Conservation (phyloP, 2,888 invertebrate genomes). For the Ichneumon xanthorius region DNA sequence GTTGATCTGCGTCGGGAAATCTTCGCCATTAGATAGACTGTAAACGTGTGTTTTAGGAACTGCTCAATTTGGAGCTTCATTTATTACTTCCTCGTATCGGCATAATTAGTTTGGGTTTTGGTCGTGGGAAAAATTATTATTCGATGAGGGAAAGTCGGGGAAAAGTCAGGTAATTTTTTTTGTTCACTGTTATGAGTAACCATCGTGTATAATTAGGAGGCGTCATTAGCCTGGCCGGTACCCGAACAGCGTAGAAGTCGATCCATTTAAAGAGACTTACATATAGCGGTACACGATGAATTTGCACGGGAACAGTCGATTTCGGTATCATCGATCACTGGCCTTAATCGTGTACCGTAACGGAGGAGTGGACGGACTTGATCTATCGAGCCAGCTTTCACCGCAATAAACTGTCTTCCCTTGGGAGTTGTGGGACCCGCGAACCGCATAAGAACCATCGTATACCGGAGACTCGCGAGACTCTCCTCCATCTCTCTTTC, state of each 20-base stretch:
- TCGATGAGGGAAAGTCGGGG: not conserved
- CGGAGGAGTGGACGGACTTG: conserved; percentile 58
- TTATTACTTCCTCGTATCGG: not conserved
- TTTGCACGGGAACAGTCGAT: conserved; percentile 34
- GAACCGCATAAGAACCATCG: conserved; percentile 53
- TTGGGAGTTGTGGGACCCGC: conserved; percentile 49
- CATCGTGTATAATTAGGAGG: conserved; percentile 1
- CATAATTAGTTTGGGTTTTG: not conserved
- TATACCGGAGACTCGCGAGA: conserved; percentile 26
- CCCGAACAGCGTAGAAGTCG: conserved; percentile 21
- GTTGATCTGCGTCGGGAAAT: not conserved
- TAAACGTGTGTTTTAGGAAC: no score
- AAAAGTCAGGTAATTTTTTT: not conserved
- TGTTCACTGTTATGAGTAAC: not conserved
- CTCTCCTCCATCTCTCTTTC: conserved; percentile 34
- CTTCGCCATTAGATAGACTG: no score
- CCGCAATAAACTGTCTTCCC: conserved; percentile 65
- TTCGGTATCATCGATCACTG: conserved; percentile 51
- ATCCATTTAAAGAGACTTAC: conserved; percentile 34
- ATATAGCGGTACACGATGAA: conserved; percentile 22
- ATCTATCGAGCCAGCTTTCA: conserved; percentile 64
- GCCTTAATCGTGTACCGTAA: conserved; percentile 57
- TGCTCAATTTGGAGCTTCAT: not conserved
- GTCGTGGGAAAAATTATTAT: not conserved
- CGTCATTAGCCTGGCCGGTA: conserved; percentile 32